Percentiles rank a stretch among this genome's conserved stretches.
These are phyloP conservation scores for Sitophilus oryzae DNA, from an alignment of 1,140 invertebrate species.

Conservation along the genomic window DNA sequence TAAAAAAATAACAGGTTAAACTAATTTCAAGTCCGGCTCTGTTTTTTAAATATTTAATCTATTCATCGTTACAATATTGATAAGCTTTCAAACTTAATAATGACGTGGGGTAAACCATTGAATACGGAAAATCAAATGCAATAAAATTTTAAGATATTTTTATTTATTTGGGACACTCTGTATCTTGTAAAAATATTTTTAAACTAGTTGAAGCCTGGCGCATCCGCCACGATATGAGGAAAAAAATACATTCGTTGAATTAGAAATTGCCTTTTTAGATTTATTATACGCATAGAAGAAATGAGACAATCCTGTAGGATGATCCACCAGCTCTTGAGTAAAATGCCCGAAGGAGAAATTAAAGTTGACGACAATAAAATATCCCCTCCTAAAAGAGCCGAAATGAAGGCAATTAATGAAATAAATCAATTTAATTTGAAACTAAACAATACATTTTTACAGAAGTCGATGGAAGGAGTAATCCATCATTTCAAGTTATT, in stretches of 20 bases:
- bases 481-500: slow-evolving; percentile 87
- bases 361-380: slow-evolving; percentile 82
- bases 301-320: slow-evolving; percentile 73
- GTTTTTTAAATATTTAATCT: no score
- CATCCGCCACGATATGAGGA: no score
- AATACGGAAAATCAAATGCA: no score
- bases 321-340: slow-evolving; percentile 72
- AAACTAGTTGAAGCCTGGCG: no score
- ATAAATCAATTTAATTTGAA: background rate
- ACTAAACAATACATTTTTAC: slow-evolving; percentile 28
- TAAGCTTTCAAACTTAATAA: no score
- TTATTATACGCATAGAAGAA: slow-evolving; percentile 60
- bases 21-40: no score
- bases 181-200: no score
- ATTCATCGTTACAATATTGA: no score
- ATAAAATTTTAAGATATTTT: no score
- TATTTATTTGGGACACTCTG: no score
- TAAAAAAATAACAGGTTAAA: no score
- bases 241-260: background rate
- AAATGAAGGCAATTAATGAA: slow-evolving; percentile 64
- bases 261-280: slow-evolving; percentile 20
- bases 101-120: no score
- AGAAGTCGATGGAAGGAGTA: slow-evolving; percentile 76
- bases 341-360: slow-evolving; percentile 79
- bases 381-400: slow-evolving; percentile 62